Evolutionary conservation across 2,113 vertebrate genomes (phyloP).

Genomic region (Colaptes auratus): DNA sequence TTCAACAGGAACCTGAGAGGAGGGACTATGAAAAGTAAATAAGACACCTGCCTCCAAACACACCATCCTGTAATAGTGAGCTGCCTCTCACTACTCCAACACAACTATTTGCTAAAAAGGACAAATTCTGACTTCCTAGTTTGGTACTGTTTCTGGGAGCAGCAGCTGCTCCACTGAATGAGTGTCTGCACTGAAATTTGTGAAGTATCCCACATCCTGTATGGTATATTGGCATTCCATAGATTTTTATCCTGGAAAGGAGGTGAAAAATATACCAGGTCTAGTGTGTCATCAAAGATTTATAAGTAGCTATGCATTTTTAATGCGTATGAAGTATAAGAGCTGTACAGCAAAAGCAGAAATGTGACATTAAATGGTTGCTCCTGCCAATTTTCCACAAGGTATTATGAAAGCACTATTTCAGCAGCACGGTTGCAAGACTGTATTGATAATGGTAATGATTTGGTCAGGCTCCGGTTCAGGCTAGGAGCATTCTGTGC

Average conservation of each 20-base stretch:
- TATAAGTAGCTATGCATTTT: conserved; percentile 37
- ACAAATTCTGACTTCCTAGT: not conserved
- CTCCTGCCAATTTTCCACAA: not conserved
- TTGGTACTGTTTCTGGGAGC: not conserved
- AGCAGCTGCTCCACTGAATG: not conserved
- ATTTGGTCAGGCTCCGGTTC: not conserved
- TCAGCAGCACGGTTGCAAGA: not conserved
- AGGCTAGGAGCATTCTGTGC: not conserved
- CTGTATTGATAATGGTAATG: not conserved
- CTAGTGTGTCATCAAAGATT: not conserved
- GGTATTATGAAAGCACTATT: not conserved
- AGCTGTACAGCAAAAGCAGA: not conserved
- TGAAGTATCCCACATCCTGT: not conserved
- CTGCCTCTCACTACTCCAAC: not conserved
- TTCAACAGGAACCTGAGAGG: not conserved
- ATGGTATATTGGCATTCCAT: not conserved
- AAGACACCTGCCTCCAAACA: not conserved
- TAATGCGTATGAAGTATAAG: conserved; percentile 24
- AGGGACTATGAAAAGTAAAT: not conserved
- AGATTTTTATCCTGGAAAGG: not conserved
- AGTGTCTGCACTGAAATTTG: not conserved
- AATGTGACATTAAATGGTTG: conserved; percentile 24
- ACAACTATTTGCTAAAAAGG: not conserved
- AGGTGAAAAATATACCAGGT: not conserved
- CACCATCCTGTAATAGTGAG: not conserved